Evolutionary conservation across 2,888 invertebrate genomes (phyloP), one percentile per base, ranked within the genome.

Genomic region (Atherix ibis): DNA sequence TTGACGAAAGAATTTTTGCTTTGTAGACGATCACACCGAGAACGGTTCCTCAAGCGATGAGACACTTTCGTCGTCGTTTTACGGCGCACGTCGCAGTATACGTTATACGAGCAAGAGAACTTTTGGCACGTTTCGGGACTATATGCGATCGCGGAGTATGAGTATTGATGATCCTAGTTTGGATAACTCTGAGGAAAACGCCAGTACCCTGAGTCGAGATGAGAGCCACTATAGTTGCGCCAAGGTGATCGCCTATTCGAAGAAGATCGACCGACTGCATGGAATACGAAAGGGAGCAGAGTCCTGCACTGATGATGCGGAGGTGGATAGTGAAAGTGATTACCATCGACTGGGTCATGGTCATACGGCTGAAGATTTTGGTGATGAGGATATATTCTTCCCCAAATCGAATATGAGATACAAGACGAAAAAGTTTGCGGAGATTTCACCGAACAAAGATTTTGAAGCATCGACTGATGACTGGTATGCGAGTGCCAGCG

Each of bases 401-500:
- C 24, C 28, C 8, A 28, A 19, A 12, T 36, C 36, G 12, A 19
- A 15, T 14, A 33, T 31, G 6, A 34, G 22, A 14, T 38, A 35
- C 29, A 36, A 29, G 18, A 28, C 29, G 14, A 49, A 48, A 5
- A 57, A 57, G 12, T 58, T 58, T 35, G 53, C 56, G 0, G 58
- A 58, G 40, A 54, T 48, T 5, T 54, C 58, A 4, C 54, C 56
- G 3, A 56, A 54, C 27, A 53, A 56, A 34, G 51, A 57, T 12
- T 60, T 58, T 37, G 60, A 61, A 38, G 53, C 53, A 4, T 56
- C 58, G 5, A 55, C 55, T 3, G 79, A 80, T 46, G 80, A 79
- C 54, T 82, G 82, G 82, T 83, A 83, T 56, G 76, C 76, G 10
- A 77, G 76, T 49, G 75, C 75, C 13, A 81, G 81, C 50, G 82